Base-by-base conservation (phyloP, 1,140 invertebrate species). In the Dendrolimus kikuchii region DNA sequence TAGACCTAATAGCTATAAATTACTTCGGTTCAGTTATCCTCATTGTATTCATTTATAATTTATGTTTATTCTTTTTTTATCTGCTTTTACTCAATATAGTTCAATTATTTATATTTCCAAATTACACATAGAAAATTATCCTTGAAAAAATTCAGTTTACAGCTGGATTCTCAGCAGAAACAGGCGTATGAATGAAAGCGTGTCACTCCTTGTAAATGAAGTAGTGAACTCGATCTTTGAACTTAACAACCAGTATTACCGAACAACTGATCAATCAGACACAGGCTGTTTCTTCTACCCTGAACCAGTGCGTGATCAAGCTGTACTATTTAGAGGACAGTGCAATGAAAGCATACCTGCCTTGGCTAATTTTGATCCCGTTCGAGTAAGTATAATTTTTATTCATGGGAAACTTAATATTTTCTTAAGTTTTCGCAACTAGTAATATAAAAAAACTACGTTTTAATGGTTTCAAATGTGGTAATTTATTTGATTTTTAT, bases 111-210 rank as follows among this genome's bases (percentile, higher is more conserved):
- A 3, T 23, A 23, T 23, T 2, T 23, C 23, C 23, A 23, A 23
- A 23, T 3, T 23, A 23, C 1, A 23, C 3, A 23, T 23, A 23
- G 1, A 23, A 23, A 23, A 23, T 23, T 23, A 23, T 2, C 23
- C 23, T 23, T 23, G 23, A 23, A 23, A 23, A 23, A n/a, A 66
- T 63, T 45, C 52, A 79, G 76, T 81, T 1, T 71, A 49, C 49
- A 71, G 71, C 44, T 81, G 77, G 77, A 72, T 72, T 40, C 10
- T 77, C 0, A 75, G 74, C 48, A 60, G 74, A 46, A 51, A 62
- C 0, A 59, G 62, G 5, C 5, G 53, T 38, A 44, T 75, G 5
- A 50, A 64, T 0, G 38, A 41, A 4, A 47, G 9, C 0, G 55
- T 61, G 0, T 40, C 59, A 42, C 39, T 10, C 2, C 58, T 55